Evolutionary conservation across 2,113 vertebrate species (phyloP).

Genomic region (Ammodytes marinus): DNA sequence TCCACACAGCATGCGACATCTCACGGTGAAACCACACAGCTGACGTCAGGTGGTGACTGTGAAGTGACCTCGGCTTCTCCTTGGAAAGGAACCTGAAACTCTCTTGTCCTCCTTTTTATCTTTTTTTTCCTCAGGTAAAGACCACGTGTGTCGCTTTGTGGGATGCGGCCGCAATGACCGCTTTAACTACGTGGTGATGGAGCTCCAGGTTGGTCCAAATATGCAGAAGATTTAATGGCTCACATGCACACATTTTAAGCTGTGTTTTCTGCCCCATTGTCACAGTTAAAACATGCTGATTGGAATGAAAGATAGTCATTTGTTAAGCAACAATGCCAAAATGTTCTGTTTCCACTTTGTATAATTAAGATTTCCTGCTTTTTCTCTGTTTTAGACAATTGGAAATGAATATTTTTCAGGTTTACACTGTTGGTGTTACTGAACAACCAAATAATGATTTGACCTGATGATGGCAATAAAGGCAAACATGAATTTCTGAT

Average conservation of each 20-base stretch:
- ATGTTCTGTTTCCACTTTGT: not conserved
- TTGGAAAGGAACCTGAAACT: not conserved
- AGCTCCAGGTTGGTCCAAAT: constrained; percentile 90
- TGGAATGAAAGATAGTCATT: not conserved
- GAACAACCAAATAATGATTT: no score
- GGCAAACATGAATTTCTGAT: no score
- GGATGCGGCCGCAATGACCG: constrained; percentile 98
- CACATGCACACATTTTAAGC: not conserved
- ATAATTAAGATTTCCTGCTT: not conserved
- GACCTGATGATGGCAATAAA: no score
- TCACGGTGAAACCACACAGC: not conserved
- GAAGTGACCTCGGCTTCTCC: not conserved
- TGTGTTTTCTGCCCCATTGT: no score
- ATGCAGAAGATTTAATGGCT: not conserved
- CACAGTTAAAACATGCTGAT: not conserved
- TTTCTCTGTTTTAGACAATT: not conserved
- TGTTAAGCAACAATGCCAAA: not conserved
- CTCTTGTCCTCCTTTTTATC: not conserved
- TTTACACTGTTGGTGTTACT: no score
- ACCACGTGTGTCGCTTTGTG: constrained; percentile 98
- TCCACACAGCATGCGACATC: not conserved
- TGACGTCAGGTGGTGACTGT: not conserved
- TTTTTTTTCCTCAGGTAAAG: constrained; percentile 88
- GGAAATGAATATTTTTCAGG: not conserved
- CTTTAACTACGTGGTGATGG: constrained; percentile 99